phyloP scores from a whole-genome alignment of 2,797 vertebrate species.

The Danio jaintianensis region DNA sequence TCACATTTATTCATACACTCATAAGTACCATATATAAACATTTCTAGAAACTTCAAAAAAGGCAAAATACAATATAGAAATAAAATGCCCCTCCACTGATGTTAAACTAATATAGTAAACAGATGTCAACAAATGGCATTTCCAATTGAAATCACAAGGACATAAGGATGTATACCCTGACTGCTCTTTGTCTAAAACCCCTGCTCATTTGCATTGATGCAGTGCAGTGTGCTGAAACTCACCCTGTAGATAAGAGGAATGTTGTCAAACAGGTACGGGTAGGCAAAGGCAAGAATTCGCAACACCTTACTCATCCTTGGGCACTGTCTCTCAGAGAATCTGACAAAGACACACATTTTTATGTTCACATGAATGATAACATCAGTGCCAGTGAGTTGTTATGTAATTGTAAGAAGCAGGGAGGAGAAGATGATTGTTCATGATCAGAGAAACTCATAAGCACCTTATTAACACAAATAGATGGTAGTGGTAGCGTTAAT shows the following conservation, averaged over 20 bases:
- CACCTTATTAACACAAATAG: not conserved
- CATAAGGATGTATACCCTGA: not conserved
- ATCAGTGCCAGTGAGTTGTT: conserved; percentile 7
- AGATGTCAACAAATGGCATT: not conserved
- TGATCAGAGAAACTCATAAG: not conserved
- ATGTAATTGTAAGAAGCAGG: not conserved
- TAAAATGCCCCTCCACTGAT: not conserved
- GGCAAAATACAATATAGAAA: no score
- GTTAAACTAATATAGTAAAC: not conserved
- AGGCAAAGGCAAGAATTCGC: conserved; percentile 86
- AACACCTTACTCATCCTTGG: conserved; percentile 82
- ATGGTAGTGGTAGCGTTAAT: not conserved
- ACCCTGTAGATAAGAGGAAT: conserved; percentile 96
- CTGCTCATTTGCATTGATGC: not conserved
- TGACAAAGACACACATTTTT: conserved; percentile 61
- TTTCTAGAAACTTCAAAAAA: not conserved
- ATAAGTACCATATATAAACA: not conserved
- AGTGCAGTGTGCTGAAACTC: conserved; percentile 39
- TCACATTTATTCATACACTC: not conserved
- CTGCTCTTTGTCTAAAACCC: not conserved
- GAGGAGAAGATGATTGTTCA: not conserved
- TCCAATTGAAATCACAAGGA: not conserved
- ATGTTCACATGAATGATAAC: conserved; percentile 11
- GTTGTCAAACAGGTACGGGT: conserved; percentile 91
- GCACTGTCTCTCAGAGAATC: conserved; percentile 81